These are phyloP conservation scores for Paramormyrops kingsleyae DNA, from an alignment of 2,113 vertebrate species.

Conservation along the genomic window DNA sequence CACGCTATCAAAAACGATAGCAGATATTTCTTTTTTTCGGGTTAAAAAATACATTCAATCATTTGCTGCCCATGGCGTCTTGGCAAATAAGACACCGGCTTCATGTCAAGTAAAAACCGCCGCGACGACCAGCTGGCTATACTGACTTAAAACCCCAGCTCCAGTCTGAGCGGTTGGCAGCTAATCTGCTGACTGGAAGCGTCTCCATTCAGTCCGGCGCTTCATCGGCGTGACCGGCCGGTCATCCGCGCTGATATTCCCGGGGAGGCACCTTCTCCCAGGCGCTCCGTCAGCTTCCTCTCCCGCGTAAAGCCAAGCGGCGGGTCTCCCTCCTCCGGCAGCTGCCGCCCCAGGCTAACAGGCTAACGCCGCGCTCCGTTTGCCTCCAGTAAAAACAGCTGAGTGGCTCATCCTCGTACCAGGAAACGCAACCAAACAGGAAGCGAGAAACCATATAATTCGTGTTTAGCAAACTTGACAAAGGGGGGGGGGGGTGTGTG, in stretches of 20 bases:
- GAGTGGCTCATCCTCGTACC: conserved; percentile 16
- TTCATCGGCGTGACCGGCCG: background rate
- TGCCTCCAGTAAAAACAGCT: conserved; percentile 12
- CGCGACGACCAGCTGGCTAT: conserved; percentile 20
- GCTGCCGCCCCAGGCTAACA: background rate
- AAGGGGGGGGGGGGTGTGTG: background rate
- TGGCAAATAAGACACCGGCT: background rate
- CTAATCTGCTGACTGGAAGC: background rate
- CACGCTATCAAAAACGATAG: background rate
- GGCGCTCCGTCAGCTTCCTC: background rate
- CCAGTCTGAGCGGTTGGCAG: conserved; percentile 12
- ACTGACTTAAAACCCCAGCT: conserved; percentile 17
- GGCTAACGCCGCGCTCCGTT: background rate
- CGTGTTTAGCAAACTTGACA: background rate
- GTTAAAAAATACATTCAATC: background rate
- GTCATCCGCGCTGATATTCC: background rate
- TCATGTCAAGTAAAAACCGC: conserved; percentile 14
- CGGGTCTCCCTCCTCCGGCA: background rate
- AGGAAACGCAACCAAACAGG: conserved; percentile 21
- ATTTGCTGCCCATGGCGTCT: background rate
- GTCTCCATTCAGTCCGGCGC: background rate
- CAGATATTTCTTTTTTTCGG: background rate
- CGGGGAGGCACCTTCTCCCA: background rate
- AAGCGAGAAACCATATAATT: background rate
- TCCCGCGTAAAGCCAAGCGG: background rate